Base-by-base conservation (phyloP, 2,797 vertebrate species). In the Percopsis omiscomaycus region DNA sequence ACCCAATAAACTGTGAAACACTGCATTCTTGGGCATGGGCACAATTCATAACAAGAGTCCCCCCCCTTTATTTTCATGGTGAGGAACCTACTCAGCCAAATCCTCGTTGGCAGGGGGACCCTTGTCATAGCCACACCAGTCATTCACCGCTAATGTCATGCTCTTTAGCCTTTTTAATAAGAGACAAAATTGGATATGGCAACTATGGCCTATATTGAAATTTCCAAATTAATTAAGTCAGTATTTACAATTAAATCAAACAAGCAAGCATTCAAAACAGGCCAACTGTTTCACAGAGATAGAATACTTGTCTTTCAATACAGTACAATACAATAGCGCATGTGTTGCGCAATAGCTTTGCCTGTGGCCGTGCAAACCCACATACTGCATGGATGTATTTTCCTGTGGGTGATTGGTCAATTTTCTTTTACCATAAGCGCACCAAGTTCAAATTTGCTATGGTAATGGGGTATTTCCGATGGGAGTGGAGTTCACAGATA, bases 1-100 rank as follows among this genome's bases (percentile, higher is more conserved):
- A 93, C 79, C 89, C 91, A 94, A 87, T 94, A 89, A 90, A 86
- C 90, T 93, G 89, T 94, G 90, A 89, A 91, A 89, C 89, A 91
- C 86, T 80, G 87, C 89, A 91, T 94, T 94, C 89, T 91, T 77
- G 80, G 81, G 86, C 89, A 13, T 42, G 55, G n/a, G 32, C 89
- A 90, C 88, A 85, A 81, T 91, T 83, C 81, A 73, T 88, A 93
- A 95, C 87, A 88, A 88, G 86, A 92, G 90, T 83, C 9, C 8
- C 37, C 37, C 37, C 37, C 37, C 37, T 80, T 74, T 89, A 91
- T 57, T 89, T 88, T 84, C 84, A 78, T 82, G 84, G 87, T 84
- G 89, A 77, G 88, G 78, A 86, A 89, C 88, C 86, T 87, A 86
- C 88, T 93, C 91, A 86, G 82, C 88, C 90, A 87, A 86, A 92